A percentile compares a stretch with the other conserved stretches of the same genome.
phyloP scores from a whole-genome alignment of 1,140 invertebrate genomes.

The Hesperophylax magnus region DNA sequence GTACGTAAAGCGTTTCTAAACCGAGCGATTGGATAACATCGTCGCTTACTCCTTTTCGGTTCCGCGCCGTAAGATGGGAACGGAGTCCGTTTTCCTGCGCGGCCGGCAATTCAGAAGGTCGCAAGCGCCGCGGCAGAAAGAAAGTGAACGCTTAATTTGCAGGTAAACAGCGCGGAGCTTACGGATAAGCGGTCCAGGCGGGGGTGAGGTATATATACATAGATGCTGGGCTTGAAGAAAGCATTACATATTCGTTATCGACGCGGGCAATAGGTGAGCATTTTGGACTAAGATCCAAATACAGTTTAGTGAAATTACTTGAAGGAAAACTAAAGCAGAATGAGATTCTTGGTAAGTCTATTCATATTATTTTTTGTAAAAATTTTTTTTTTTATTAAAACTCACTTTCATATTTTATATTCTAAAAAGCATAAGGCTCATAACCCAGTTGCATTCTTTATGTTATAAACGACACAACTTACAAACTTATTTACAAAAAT shows the following conservation, averaged over 20 bases:
- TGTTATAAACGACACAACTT: too few relatives aligned
- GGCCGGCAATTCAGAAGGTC: not conserved
- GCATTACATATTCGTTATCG: conserved; percentile 56
- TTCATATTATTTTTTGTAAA: too few relatives aligned
- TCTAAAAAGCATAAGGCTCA: too few relatives aligned
- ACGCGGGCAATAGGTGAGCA: conserved; percentile 38
- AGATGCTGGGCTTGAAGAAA: conserved; percentile 49
- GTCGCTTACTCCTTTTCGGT: not conserved
- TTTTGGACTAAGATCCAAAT: not conserved
- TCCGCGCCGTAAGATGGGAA: not conserved
- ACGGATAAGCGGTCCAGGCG: conserved; percentile 60
- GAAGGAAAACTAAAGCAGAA: conserved; percentile 56
- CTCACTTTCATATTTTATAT: too few relatives aligned
- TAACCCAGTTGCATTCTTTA: too few relatives aligned
- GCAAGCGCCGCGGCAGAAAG: conserved; percentile 44
- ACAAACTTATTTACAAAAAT: too few relatives aligned
- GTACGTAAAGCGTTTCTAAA: not conserved
- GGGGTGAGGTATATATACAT: conserved; percentile 55
- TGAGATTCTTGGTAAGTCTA: conserved; percentile 67
- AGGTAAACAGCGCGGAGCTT: conserved; percentile 39
- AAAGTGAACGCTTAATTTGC: conserved; percentile 23
- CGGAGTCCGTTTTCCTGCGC: not conserved
- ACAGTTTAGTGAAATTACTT: conserved; percentile 25
- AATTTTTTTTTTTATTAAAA: too few relatives aligned
- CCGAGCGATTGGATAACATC: not conserved